A percentile compares a stretch with the other conserved stretches of the same genome.
These are phyloP conservation scores for Uria aalge DNA, from an alignment of 2,113 vertebrate genomes.

Conservation along the genomic window DNA sequence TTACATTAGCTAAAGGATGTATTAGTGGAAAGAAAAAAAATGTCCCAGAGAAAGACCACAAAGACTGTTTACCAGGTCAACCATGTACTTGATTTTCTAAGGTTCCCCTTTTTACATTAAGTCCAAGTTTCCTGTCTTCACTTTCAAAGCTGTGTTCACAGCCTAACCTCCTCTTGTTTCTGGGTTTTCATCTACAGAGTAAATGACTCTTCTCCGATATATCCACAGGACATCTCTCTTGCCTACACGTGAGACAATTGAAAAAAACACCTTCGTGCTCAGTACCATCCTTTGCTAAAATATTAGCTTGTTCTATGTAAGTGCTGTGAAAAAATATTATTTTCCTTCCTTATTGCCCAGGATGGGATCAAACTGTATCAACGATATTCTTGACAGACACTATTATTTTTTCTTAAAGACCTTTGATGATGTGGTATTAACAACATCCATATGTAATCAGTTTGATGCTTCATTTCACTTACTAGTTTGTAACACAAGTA, in stretches of 20 bases:
- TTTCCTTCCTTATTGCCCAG: not conserved
- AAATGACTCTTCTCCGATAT: not conserved
- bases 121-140: not conserved
- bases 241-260: fast-evolving
- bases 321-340: not conserved
- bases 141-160: not conserved
- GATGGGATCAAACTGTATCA: not conserved
- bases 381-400: not conserved
- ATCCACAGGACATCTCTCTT: not conserved
- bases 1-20: not conserved
- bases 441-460: not conserved
- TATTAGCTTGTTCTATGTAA: not conserved
- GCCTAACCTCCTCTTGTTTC: not conserved
- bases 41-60: not conserved
- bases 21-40: not conserved
- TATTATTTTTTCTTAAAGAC: not conserved
- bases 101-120: not conserved
- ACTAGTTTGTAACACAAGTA: not conserved
- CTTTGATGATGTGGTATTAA: not conserved
- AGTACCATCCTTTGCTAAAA: not conserved
- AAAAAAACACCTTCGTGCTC: not conserved
- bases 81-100: not conserved
- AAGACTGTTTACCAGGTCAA: not conserved
- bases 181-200: not conserved
- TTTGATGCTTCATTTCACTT: not conserved